Evolutionary conservation across 2,888 invertebrate species (phyloP).

Genomic region (Plebejus argus): DNA sequence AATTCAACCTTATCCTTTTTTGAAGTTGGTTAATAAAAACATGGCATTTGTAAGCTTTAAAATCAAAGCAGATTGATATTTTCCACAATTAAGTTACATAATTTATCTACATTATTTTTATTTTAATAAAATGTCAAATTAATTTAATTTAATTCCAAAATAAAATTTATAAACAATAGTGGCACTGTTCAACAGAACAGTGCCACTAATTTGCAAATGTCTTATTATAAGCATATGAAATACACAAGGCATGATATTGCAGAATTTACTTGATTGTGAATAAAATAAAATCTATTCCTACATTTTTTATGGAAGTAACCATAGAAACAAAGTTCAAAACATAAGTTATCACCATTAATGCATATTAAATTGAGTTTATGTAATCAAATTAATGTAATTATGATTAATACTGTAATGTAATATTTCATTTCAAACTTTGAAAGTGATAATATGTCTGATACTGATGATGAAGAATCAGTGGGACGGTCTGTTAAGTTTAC

Average conservation of each 20-base stretch:
- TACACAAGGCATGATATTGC: background rate
- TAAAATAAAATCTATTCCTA: background rate
- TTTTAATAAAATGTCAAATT: no score
- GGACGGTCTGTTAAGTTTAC: conserved; percentile 88
- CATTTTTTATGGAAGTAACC: conserved; percentile 34
- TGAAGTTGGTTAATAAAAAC: no score
- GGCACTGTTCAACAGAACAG: no score
- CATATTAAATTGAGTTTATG: background rate
- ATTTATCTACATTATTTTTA: no score
- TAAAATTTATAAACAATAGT: no score
- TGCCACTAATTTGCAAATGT: no score
- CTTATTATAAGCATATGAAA: background rate
- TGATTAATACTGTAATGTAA: background rate
- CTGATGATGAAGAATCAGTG: conserved; percentile 81
- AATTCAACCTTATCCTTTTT: no score
- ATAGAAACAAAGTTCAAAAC: conserved; percentile 41
- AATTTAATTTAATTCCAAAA: no score
- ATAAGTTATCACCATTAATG: conserved; percentile 3
- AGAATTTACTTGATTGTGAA: background rate
- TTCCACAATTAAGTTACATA: no score
- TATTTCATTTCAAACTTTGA: background rate
- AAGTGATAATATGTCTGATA: conserved; percentile 81
- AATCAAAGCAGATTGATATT: no score
- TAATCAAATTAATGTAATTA: background rate
- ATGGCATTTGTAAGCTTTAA: no score